Evolutionary conservation across 1,140 invertebrate genomes (phyloP), one percentile per base, ranked within the genome.

Genomic region (Battus philenor): DNA sequence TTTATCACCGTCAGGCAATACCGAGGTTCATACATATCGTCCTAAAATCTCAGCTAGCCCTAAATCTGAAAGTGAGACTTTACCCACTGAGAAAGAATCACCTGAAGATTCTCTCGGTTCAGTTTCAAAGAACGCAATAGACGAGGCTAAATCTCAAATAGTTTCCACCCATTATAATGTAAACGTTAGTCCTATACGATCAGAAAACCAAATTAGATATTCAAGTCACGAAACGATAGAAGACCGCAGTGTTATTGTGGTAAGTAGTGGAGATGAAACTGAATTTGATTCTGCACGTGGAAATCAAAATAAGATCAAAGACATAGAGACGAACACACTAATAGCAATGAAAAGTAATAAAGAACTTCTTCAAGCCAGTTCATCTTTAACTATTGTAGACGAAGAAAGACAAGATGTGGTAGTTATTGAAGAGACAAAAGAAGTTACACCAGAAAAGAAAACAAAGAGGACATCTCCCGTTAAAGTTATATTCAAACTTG

Each of bases 291-390:
- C 64, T 0, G 51, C 59, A 9, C 57, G 62, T 2, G 55, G 46
- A 5, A 12, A 50, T 1, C n/a, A 22, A 10, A 15, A 17, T 0
- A 6, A 6, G 6, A 38, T 76, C 0, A 72, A 53, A 53, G 54
- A 68, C 3, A 57, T 34, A 4, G 59, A 80, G 56, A 66, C 70
- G 0, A 83, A 83, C 29, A 83, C 79, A 1, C 7, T 66, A 1
- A 79, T 83, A 10, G 54, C 54, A 12, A 79, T 81, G 75, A 79
- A 78, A 49, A 59, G 26, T 0, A 79, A 75, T 29, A 63, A 61
- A 18, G 67, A 72, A n/a, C 36, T 83, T 0, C 43, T 81, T 4
- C 59, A 75, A 46, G 48, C 50, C 1, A 64, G 59, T 36, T 80
- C 79, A 0, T 73, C 70, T 0, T 49, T 83, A 0, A 83, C 75